Evolutionary conservation across 1,140 invertebrate genomes (phyloP), one percentile per base, ranked within the genome.

Genomic region (Drosophila equinoxialis): DNA sequence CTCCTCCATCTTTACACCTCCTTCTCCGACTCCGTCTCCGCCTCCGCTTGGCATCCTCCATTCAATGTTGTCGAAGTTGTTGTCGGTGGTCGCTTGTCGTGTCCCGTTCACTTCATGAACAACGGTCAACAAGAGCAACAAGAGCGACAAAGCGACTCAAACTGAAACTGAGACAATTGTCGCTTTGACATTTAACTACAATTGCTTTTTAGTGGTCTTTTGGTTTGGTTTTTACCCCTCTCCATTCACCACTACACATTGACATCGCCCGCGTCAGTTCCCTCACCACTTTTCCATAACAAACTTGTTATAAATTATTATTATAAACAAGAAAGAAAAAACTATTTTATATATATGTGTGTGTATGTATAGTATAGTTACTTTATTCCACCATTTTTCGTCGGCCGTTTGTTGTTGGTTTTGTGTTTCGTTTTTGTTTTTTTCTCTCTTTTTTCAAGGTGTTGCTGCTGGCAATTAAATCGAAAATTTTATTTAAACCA

Each of bases 111-210:
- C 83, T 87, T 87, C 83, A 72, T 74, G 57, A 67, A 74, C 70
- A 73, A 54, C 63, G 11, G 62, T 41, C 59, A 64, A 74, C 63
- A 62, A 55, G 35, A 23, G 14, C 59, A 51, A 65, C 57, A 55
- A 65, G 30, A 74, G 26, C 79, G 67, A 65, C 63, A 65, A 39
- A 74, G 26, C 79, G 67, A 65, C 63, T 59, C 17, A 23, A 51
- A 51, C 45, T 51, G 45, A 51, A 51, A 71, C 54, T 51, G 77
- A 81, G 64, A 77, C 83, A 86, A 86, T 87, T 87, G 83, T 87
- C 79, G 80, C 83, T 89, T 87, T 87, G 83, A 87, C 83, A 87
- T 87, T 87, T 87, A 87, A 75, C 84, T 70, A 89, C 83, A 89
- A 87, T 87, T 87, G 89, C 83, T 71, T 87, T 87, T 86, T 77